A percentile compares a stretch with the other conserved stretches of the same genome.
These are phyloP conservation scores for Reticulitermes speratus DNA, from an alignment of 1,140 invertebrate genomes.

Conservation along the genomic window DNA sequence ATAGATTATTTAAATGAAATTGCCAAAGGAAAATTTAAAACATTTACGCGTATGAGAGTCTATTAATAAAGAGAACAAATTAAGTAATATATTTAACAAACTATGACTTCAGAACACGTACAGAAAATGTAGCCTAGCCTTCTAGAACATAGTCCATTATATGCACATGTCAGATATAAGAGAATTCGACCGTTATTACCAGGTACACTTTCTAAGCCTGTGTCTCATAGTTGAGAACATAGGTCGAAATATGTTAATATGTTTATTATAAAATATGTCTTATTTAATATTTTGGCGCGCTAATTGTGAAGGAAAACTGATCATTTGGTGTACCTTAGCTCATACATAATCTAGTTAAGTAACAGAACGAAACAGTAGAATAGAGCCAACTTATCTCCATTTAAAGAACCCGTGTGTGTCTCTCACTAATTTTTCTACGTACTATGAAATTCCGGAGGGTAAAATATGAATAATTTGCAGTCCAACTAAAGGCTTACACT, in stretches of 20 bases:
- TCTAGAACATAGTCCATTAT: too few relatives aligned
- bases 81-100: not conserved
- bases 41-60: not conserved
- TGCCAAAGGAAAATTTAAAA: not conserved
- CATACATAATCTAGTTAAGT: not conserved
- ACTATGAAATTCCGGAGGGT: not conserved
- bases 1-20: not conserved
- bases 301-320: not conserved
- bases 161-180: too few relatives aligned
- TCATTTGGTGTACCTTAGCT: slow-evolving; percentile 15
- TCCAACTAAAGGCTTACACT: not conserved
- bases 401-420: not conserved
- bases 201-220: too few relatives aligned
- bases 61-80: not conserved
- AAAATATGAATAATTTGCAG: not conserved
- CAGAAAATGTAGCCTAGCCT: too few relatives aligned
- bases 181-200: too few relatives aligned
- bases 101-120: not conserved
- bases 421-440: not conserved
- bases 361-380: not conserved
- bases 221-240: too few relatives aligned
- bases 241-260: too few relatives aligned
- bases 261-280: too few relatives aligned
- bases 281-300: not conserved
- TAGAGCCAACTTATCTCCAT: not conserved